These are phyloP conservation scores for Athalia cordata DNA, from an alignment of 2,888 invertebrate genomes.

Conservation along the genomic window DNA sequence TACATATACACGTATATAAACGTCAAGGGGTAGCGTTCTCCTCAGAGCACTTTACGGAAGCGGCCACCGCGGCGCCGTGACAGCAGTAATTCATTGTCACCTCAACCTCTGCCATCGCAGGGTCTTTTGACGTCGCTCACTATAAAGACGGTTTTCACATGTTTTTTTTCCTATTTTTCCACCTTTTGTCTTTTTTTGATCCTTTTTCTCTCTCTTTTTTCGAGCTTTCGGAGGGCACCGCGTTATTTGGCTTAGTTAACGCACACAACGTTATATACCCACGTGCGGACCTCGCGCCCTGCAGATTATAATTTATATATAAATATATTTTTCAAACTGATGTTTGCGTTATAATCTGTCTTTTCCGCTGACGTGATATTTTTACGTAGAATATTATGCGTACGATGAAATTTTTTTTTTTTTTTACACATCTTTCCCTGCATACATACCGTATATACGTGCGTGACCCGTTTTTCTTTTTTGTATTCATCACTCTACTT, in stretches of 20 bases:
- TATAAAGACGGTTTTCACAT: not conserved
- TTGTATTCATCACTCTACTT: not conserved
- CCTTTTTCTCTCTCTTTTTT: not conserved
- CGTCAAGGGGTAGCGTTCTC: no score
- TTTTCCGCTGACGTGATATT: not conserved
- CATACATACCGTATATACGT: no score
- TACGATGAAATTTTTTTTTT: no score
- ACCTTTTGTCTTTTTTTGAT: not conserved
- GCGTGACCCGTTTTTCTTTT: not conserved
- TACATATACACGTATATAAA: no score
- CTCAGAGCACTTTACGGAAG: no score
- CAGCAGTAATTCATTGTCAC: slow-evolving; percentile 28
- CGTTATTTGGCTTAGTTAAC: slow-evolving; percentile 17
- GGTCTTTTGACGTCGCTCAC: slow-evolving; percentile 18
- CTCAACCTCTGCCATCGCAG: not conserved
- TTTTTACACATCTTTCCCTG: no score
- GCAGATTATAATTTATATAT: no score
- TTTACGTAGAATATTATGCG: no score
- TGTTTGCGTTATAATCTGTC: not conserved
- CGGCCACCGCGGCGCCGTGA: not conserved
- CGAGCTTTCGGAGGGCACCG: not conserved
- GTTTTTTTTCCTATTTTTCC: not conserved
- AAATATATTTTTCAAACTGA: not conserved
- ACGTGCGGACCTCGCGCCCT: no score
- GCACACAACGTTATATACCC: not conserved